phyloP scores from a whole-genome alignment of 2,113 vertebrate species.

The Mustelus asterias region DNA sequence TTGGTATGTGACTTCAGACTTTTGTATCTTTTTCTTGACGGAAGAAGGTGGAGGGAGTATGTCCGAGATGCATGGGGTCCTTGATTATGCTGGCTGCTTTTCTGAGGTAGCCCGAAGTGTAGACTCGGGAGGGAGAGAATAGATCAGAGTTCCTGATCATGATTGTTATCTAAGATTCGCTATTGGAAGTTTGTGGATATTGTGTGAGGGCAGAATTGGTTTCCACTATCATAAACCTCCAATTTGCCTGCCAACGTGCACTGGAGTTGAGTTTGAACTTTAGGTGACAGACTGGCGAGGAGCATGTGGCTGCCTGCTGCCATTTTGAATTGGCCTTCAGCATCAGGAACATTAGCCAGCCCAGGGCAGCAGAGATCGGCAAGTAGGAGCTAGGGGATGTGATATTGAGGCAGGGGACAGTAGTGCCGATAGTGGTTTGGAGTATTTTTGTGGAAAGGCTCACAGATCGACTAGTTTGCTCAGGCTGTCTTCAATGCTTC shows the following conservation, averaged over 20 bases:
- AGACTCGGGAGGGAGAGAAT: background rate
- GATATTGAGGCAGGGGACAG: background rate
- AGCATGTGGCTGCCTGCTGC: background rate
- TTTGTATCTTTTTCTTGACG: no score
- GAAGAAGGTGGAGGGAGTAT: no score
- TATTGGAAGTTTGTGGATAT: background rate
- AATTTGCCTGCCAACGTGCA: no score
- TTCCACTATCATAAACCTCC: background rate
- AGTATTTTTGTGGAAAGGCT: background rate
- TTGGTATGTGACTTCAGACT: no score
- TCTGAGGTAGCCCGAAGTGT: no score
- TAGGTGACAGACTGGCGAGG: background rate
- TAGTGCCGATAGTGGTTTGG: no score
- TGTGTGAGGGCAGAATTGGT: background rate
- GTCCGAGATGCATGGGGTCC: no score
- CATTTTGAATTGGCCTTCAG: background rate
- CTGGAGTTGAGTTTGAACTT: background rate
- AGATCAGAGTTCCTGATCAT: background rate
- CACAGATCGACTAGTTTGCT: background rate
- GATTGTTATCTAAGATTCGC: background rate
- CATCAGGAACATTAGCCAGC: background rate
- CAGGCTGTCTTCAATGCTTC: background rate
- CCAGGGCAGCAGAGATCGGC: no score
- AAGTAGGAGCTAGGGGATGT: background rate
- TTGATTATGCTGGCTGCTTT: no score